Base-by-base conservation (phyloP, 1,140 invertebrate species). In the Daktulosphaira vitifoliae region DNA sequence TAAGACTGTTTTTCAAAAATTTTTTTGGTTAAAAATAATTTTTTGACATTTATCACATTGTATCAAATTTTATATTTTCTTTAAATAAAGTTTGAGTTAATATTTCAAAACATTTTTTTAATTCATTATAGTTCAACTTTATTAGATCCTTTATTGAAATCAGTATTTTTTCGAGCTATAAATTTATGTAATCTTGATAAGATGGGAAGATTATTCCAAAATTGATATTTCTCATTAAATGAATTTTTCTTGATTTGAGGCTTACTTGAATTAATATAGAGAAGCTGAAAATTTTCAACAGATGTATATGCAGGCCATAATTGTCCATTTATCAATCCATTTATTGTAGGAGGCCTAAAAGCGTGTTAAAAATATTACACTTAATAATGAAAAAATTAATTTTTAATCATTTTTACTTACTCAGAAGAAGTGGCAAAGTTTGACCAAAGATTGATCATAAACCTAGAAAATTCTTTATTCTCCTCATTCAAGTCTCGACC, bases 371-470 rank as follows among this genome's bases (percentile, higher is more conserved):
- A 6, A 11, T 6, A 33, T 6, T 11, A 33, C 29, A 33, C 11
- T 33, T 6, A 6, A 6, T 6, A 23, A 6, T 20, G 46, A 20
- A 49, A 13, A 49, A 49, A 23, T 49, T 6, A 49, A 20, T 6
- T 49, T 6, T 20, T 54, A 23, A 54, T 37, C 22, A 56, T 3
- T 16, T 20, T 8, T 39, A 23, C 67, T 56, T 65, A 68, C 68
- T 64, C 38, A 15, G 49, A 39, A 9, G 56, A 5, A n/a, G n/a
- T n/a, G 23, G 52, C 62, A 38, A 68, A 68, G 49, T 65, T 67
- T n/a, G 64, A 59, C 66, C 66, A 68, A 49, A 67, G n/a, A 33
- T 64, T 29, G n/a, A 66, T 18, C 2, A 68, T 33, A 22, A 65
- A 42, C 38, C 59, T 52, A 7, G 65, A 67, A 25, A 65, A 51